Percentiles rank a stretch among this genome's conserved stretches.
phyloP scores from a whole-genome alignment of 2,113 vertebrate genomes.

The Bagarius yarrelli region DNA sequence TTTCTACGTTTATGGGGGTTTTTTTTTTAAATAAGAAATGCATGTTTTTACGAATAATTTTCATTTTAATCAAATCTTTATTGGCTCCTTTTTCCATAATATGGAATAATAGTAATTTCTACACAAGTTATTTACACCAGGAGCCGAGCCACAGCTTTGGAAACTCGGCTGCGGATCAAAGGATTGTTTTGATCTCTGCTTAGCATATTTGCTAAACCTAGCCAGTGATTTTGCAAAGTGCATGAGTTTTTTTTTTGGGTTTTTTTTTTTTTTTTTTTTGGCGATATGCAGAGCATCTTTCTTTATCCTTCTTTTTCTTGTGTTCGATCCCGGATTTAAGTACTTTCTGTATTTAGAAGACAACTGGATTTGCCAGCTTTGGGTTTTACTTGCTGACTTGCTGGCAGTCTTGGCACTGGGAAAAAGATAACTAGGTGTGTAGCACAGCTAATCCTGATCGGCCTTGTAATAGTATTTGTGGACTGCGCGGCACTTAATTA shows the following conservation, averaged over 20 bases:
- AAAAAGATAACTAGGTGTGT: constrained; percentile 83
- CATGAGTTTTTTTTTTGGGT: constrained; percentile 64
- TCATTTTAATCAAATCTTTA: constrained; percentile 78
- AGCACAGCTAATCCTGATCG: constrained; percentile 79
- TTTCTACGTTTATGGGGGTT: background rate
- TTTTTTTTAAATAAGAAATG: too few species aligned
- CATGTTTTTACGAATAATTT: constrained; percentile 64
- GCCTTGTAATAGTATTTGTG: constrained; percentile 82
- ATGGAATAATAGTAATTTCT: constrained; percentile 73
- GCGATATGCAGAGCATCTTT: constrained; percentile 81
- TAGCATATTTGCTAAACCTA: constrained; percentile 85
- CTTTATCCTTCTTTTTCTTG: constrained; percentile 82
- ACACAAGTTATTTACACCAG: constrained; percentile 83
- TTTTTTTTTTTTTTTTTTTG: constrained; percentile 50
- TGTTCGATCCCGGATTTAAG: constrained; percentile 81
- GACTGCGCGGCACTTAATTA: constrained; percentile 79
- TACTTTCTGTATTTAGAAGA: constrained; percentile 85
- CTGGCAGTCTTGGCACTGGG: constrained; percentile 78
- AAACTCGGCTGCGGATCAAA: constrained; percentile 85
- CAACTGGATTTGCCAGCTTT: constrained; percentile 86
- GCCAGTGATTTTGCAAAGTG: constrained; percentile 83
- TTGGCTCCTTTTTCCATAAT: constrained; percentile 69
- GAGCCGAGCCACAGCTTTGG: constrained; percentile 76
- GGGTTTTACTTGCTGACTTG: constrained; percentile 81
- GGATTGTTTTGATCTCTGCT: constrained; percentile 85